Evolutionary conservation across 2,797 vertebrate species (phyloP).

Genomic region (Podarcis siculus): DNA sequence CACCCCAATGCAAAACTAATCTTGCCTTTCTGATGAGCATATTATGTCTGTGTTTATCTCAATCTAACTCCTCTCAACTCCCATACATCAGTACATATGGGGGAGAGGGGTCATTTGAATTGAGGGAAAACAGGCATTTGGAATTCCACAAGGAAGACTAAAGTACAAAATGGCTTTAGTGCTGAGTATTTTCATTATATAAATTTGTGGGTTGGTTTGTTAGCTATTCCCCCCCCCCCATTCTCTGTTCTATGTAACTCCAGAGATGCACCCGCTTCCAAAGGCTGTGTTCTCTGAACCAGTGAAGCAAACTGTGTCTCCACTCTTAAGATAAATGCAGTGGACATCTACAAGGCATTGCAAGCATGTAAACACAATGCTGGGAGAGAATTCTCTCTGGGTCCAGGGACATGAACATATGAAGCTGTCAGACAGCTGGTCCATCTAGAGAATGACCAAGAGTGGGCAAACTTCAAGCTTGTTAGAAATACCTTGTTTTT

Average conservation of each 20-base stretch:
- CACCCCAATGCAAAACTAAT: not conserved
- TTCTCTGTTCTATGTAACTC: not conserved
- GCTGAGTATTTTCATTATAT: not conserved
- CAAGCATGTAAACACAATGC: not conserved
- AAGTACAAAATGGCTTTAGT: not conserved
- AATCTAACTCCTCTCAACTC: not conserved
- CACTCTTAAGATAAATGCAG: not conserved
- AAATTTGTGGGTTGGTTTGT: not conserved
- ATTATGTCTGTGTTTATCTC: not conserved
- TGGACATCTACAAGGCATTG: not conserved
- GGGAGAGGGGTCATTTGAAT: not conserved
- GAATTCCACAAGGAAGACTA: not conserved
- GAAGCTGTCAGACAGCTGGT: too few species aligned
- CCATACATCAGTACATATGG: not conserved
- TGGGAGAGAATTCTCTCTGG: not conserved
- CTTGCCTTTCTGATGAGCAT: not conserved
- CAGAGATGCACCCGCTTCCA: not conserved
- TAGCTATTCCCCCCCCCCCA: not conserved
- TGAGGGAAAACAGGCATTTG: not conserved
- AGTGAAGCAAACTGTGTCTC: not conserved
- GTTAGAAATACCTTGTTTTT: too few species aligned
- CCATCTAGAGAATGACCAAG: too few species aligned
- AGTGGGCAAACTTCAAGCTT: too few species aligned
- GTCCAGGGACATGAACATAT: too few species aligned
- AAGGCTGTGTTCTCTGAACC: not conserved